Evolutionary conservation across 2,888 invertebrate species (phyloP).

Genomic region (Eueremaeus valkanovi): DNA sequence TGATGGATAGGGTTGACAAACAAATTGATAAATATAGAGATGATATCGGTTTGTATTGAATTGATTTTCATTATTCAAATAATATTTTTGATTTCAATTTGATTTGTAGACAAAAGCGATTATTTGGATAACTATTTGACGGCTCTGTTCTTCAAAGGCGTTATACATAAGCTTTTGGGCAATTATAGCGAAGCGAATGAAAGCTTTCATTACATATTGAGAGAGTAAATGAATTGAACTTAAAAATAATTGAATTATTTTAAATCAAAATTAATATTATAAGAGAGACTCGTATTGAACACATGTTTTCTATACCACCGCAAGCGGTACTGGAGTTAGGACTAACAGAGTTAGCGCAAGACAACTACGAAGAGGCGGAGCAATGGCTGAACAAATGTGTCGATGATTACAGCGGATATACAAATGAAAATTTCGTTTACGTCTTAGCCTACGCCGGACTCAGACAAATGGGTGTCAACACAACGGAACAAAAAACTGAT

Average conservation of each 20-base stretch:
- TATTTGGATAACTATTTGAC: constrained; percentile 32
- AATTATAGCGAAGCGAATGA: constrained; percentile 24
- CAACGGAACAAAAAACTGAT: neutral
- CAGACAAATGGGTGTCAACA: constrained; percentile 35
- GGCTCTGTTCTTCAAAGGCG: constrained; percentile 35
- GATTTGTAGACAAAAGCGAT: neutral
- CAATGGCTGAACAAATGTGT: constrained; percentile 35
- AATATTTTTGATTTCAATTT: neutral
- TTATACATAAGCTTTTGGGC: constrained; percentile 10
- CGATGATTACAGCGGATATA: constrained; percentile 39
- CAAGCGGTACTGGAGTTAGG: constrained; percentile 41
- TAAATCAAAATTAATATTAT: neutral
- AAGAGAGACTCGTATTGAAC: constrained; percentile 1
- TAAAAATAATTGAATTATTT: neutral
- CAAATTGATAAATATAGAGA: neutral
- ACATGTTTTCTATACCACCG: neutral
- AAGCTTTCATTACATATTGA: constrained; percentile 3
- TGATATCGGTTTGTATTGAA: neutral
- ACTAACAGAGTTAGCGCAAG: constrained; percentile 19
- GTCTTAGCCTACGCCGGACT: constrained; percentile 33
- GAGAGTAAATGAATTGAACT: neutral
- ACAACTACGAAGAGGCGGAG: constrained; percentile 37
- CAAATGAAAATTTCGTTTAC: constrained; percentile 40
- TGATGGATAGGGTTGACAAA: neutral
- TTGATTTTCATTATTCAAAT: neutral